A percentile compares a stretch with the other conserved stretches of the same genome.
phyloP scores from a whole-genome alignment of 2,797 vertebrate species.

The Chloroceryle amazona region DNA sequence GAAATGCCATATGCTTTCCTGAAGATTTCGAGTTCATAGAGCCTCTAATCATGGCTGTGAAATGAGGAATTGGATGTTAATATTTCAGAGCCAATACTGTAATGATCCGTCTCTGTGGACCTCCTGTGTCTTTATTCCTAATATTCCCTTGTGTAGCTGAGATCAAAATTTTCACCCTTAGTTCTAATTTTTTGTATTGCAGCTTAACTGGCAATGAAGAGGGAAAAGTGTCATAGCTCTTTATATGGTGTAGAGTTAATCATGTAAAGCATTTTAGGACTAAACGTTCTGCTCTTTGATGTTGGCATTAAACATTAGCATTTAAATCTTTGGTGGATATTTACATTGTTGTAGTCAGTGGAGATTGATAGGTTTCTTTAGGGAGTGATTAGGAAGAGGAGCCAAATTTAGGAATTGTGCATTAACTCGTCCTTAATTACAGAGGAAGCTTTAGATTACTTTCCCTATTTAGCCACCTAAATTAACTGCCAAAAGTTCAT shows the following conservation, averaged over 20 bases:
- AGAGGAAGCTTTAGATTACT: conserved; percentile 58
- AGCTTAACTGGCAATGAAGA: conserved; percentile 32
- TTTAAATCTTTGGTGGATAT: conserved; percentile 58
- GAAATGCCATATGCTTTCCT: conserved; percentile 28
- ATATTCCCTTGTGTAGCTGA: conserved; percentile 35
- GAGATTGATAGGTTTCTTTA: conserved; percentile 66
- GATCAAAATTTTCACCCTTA: conserved; percentile 51
- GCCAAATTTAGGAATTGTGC: conserved; percentile 58
- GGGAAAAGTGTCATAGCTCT: conserved; percentile 4
- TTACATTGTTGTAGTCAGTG: conserved; percentile 54
- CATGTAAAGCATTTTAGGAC: conserved; percentile 12
- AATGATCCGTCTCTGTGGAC: conserved; percentile 48
- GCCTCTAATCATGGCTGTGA: conserved; percentile 52
- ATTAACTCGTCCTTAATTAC: conserved; percentile 48
- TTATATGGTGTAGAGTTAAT: conserved; percentile 28
- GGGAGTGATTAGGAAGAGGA: conserved; percentile 49
- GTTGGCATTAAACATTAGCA: conserved; percentile 48
- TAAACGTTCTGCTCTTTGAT: background rate
- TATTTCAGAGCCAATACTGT: conserved; percentile 56
- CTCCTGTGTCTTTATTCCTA: conserved; percentile 45
- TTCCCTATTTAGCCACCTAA: conserved; percentile 50
- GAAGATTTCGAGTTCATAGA: conserved; percentile 43
- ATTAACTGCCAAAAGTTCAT: conserved; percentile 53
- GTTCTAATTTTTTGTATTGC: conserved; percentile 28
- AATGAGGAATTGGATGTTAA: conserved; percentile 50